Base-by-base conservation (phyloP, 2,888 invertebrate genomes). In the Amphipyra berbera region DNA sequence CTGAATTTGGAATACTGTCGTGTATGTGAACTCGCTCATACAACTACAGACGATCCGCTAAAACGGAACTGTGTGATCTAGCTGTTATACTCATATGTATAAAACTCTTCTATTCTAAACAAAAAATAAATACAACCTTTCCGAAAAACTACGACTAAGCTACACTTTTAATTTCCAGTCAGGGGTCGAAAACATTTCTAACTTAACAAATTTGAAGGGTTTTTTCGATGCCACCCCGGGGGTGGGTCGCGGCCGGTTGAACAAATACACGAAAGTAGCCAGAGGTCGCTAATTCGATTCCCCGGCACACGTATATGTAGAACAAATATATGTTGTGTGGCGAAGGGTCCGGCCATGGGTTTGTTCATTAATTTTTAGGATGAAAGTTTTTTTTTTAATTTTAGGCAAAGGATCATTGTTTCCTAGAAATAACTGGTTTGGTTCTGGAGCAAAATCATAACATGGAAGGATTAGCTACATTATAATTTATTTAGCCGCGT, bases 241-340 rank as follows among this genome's bases (percentile, higher is more conserved):
- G 69, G 55, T 63, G 82, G 81, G 69, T 49, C 70, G 82, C 59
- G 77, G 77, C 60, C 60, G 71, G 73, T 81, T 81, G 67, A 79
- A 82, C 81, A 84, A 84, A 84, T 84, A 84, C 81, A 63, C 60
- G 67, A 75, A 82, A 82, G 82, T 82, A 78, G 80, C 79, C 81
- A 69, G 69, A 83, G 82, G 82, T 73, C 77, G 76, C 82, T 84
- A 84, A 84, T 84, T 84, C 78, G 79, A 84, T 83, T 83, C 80
- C 67, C 70, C 50, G 42, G 47, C 59, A 64, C 67, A 71, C 54
- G 61, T 71, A 64, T 81, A 66, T 57, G 54, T 76, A 61, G 68
- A 50, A 59, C 64, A 76, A 70, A 74, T 72, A 66, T 77, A 71
- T 61, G 61, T 55, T 64, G 60, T 71, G 63, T 52, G 61, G 63